These are phyloP conservation scores for Triplophysa bombifrons DNA, from an alignment of 2,797 vertebrate genomes.

Conservation along the genomic window DNA sequence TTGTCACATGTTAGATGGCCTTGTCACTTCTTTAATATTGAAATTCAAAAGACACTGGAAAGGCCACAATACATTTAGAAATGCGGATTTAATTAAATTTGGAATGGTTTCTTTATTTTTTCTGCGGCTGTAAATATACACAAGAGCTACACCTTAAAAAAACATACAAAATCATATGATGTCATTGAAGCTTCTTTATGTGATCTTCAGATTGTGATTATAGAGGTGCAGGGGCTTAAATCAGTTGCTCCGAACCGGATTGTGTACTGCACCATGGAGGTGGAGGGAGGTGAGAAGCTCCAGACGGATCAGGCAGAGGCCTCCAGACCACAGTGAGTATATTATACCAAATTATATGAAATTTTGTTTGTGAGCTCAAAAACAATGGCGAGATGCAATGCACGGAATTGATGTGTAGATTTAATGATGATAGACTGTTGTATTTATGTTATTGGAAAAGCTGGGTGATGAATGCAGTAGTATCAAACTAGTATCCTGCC, in stretches of 20 bases:
- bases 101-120: too few relatives aligned
- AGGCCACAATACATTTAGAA: too few relatives aligned
- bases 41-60: too few relatives aligned
- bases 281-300: constrained; percentile 94
- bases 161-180: constrained; percentile 56
- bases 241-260: constrained; percentile 92
- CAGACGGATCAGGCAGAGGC: constrained; percentile 98
- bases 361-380: not conserved
- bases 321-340: constrained; percentile 92
- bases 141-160: too few relatives aligned
- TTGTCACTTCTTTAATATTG: too few relatives aligned
- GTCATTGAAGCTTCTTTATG: constrained; percentile 30
- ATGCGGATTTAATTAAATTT: too few relatives aligned
- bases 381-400: not conserved
- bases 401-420: not conserved
- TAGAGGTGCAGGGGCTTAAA: constrained; percentile 93
- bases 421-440: not conserved
- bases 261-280: constrained; percentile 99
- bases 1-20: too few relatives aligned
- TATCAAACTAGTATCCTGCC: not conserved
- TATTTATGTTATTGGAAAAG: not conserved
- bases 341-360: not conserved
- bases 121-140: too few relatives aligned
- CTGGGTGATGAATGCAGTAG: too few relatives aligned
- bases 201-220: constrained; percentile 86